Evolutionary conservation across 2,797 vertebrate genomes (phyloP), one percentile per base, ranked within the genome.

Genomic region (Nyctalus aviator): DNA sequence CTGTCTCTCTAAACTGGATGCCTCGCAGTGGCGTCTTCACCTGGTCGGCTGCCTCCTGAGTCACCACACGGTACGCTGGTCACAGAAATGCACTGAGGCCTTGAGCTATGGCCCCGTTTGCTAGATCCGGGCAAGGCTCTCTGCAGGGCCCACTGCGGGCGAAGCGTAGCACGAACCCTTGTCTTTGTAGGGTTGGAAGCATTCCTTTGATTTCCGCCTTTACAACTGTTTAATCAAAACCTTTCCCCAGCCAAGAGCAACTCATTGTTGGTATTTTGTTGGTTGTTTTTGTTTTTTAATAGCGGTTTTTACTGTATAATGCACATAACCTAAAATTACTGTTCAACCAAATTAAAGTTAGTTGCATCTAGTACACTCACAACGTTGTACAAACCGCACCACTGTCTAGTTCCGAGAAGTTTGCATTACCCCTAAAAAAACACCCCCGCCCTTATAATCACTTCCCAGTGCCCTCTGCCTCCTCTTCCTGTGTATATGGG

Each of bases 401-500:
- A 32, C 13, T 46, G 53, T 59, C 69, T 32, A 59, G 37, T 59
- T 32, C 30, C 37, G 8, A 44, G 35, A 57, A 3, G 6, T 23
- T 84, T 55, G 44, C 13, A 44, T 59, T 3, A 32, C 8, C 50
- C 35, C 50, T 23, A 32, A 72, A 32, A 32, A 55, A 30, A 25
- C 15, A 23, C 30, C 30, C 10, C 15, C 1, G 13, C 15, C 10
- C 12, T 30, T 3, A 30, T 17, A 30, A 12, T 55, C 25, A 21
- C 25, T 27, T 69, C 27, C 18, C 0, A 2, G 10, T 25, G 7
- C 20, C 1, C 1, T 27, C 13, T 50, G 3, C 30, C 41, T 21
- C 35, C 55, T 7, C 37, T 18, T 69, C 32, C 35, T 20, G 21
- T 71, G 46, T 44, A 4, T 4, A 2, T 57, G 30, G 48, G 14